phyloP scores from a whole-genome alignment of 2,888 invertebrate genomes.

The Anthophora plumipes region DNA sequence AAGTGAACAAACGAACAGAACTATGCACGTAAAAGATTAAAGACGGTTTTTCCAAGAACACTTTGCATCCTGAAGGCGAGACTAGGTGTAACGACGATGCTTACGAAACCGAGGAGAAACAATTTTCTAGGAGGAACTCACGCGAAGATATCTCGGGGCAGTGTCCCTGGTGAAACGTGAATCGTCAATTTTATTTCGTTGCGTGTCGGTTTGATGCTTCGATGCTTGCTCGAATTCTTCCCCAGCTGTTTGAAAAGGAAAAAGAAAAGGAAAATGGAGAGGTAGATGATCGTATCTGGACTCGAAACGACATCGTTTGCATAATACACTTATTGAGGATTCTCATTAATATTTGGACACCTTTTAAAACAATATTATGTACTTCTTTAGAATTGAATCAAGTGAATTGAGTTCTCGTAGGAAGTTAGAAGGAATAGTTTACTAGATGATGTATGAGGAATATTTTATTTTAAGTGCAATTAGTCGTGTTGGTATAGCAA shows the following conservation, averaged over 20 bases:
- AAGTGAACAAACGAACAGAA: neutral
- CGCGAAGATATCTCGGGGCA: constrained; percentile 43
- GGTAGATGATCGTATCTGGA: no score
- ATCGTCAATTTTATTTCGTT: constrained; percentile 46
- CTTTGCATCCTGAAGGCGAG: constrained; percentile 5
- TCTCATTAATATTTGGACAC: no score
- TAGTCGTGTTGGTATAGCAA: no score
- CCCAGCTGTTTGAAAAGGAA: neutral
- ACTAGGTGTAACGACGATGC: constrained; percentile 25
- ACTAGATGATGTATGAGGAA: no score
- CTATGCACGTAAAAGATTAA: no score
- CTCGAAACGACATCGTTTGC: neutral
- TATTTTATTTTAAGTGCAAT: no score
- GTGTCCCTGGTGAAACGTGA: constrained; percentile 38
- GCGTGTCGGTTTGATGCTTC: constrained; percentile 26
- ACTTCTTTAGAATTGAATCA: no score
- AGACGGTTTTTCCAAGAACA: constrained; percentile 6
- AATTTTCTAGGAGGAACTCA: constrained; percentile 47
- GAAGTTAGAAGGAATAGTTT: no score
- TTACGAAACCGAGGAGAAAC: constrained; percentile 41
- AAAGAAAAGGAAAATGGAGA: constrained; percentile 1
- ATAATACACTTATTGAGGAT: no score
- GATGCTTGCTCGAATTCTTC: constrained; percentile 20
- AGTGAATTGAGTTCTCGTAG: no score
- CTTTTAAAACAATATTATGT: no score